Conservation (phyloP, 2,797 vertebrate genomes). For the Poeciliopsis paucimaculata region DNA sequence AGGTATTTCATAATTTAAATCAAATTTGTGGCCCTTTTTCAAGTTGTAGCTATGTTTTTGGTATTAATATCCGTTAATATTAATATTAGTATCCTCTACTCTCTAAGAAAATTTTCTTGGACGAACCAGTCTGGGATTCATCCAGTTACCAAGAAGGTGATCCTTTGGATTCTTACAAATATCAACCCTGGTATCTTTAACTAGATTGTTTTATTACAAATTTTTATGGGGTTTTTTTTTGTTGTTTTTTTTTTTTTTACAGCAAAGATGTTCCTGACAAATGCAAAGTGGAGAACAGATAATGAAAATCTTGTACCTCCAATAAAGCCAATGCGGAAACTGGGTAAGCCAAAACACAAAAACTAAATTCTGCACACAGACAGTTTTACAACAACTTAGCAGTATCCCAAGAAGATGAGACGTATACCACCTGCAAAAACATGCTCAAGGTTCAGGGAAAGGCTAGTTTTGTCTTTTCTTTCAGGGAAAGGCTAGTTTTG, state of each 20-base stretch:
- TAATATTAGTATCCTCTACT: constrained; percentile 1
- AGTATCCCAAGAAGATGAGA: too few species aligned
- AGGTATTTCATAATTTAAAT: constrained; percentile 49
- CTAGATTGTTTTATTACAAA: not conserved
- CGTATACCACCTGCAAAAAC: too few species aligned
- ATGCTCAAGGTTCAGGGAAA: too few species aligned
- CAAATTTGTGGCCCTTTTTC: not conserved
- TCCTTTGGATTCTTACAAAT: not conserved
- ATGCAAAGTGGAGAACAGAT: not conserved
- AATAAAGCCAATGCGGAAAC: constrained; percentile 16
- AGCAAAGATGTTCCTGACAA: not conserved
- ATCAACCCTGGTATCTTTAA: not conserved
- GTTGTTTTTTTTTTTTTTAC: not conserved
- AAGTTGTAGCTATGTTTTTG: not conserved
- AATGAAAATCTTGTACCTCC: not conserved
- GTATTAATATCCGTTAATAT: too few species aligned
- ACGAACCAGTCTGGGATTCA: constrained; percentile 23
- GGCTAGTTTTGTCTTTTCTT: too few species aligned
- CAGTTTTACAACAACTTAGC: too few species aligned
- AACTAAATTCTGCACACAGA: too few species aligned
- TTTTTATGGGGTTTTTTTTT: not conserved
- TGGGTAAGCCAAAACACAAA: constrained; percentile 49
- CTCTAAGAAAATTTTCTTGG: constrained; percentile 46
- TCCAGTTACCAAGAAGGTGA: constrained; percentile 30
- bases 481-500: too few species aligned